These are phyloP conservation scores for Stomorhina lunata DNA, from an alignment of 2,888 invertebrate species.

Conservation along the genomic window DNA sequence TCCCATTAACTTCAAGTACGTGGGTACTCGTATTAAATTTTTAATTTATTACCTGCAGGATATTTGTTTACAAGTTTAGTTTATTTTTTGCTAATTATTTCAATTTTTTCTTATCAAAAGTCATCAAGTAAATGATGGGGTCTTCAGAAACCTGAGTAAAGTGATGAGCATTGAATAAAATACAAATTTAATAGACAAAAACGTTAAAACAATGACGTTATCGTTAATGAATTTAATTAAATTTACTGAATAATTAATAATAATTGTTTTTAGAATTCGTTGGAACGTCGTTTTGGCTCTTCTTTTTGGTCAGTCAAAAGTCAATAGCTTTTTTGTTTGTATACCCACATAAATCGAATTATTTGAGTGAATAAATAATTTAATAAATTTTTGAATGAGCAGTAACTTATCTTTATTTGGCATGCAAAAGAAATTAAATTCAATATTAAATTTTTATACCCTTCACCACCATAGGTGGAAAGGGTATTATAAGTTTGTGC, in stretches of 20 bases:
- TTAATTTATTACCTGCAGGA: background rate
- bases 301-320: constrained; percentile 2
- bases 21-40: too few species aligned
- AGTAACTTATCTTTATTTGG: constrained; percentile 39
- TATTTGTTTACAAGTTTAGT: background rate
- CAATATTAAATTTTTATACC: too few species aligned
- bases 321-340: background rate
- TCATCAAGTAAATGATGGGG: background rate
- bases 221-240: constrained; percentile 31
- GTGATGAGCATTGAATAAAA: background rate
- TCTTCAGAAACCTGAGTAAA: background rate
- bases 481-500: too few species aligned
- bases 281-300: background rate
- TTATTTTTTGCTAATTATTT: background rate
- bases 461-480: too few species aligned
- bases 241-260: background rate
- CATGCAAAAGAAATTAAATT: background rate
- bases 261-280: background rate
- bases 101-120: background rate
- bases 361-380: background rate
- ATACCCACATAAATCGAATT: background rate
- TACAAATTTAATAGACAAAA: background rate
- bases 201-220: constrained; percentile 33
- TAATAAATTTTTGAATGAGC: background rate
- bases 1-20: too few species aligned